These are phyloP conservation scores for Eleutherodactylus coqui DNA, from an alignment of 2,797 vertebrate species.

Conservation along the genomic window DNA sequence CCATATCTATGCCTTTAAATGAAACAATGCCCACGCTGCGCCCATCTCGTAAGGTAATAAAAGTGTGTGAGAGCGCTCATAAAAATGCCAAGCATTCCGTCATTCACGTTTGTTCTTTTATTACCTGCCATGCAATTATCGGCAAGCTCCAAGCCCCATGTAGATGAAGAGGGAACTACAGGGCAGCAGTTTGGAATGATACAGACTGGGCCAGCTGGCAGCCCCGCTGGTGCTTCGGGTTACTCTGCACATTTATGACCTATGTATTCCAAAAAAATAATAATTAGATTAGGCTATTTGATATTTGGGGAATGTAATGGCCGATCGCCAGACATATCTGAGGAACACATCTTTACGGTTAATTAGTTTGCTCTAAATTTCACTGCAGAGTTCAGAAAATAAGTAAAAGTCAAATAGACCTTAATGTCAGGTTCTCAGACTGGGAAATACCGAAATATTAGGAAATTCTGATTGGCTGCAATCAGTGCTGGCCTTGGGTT, in stretches of 20 bases:
- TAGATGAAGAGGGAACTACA: conserved; percentile 69
- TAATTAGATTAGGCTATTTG: conserved; percentile 81
- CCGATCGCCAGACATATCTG: conserved; percentile 74
- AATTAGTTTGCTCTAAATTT: conserved; percentile 79
- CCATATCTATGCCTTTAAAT: background rate
- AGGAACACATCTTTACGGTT: conserved; percentile 74
- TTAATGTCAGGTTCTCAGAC: background rate
- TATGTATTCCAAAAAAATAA: conserved; percentile 77
- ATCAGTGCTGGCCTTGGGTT: too few relatives aligned
- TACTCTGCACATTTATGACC: conserved; percentile 77
- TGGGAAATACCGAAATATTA: background rate
- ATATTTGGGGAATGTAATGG: conserved; percentile 76
- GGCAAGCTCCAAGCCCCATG: conserved; percentile 69
- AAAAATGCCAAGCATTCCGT: conserved; percentile 49
- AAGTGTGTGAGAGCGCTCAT: conserved; percentile 29
- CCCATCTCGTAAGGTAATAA: conserved; percentile 2
- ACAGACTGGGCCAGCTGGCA: conserved; percentile 76
- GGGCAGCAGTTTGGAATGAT: conserved; percentile 70
- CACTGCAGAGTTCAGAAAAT: conserved; percentile 54
- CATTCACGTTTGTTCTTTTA: conserved; percentile 72
- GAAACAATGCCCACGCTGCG: background rate
- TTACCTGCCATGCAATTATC: conserved; percentile 81
- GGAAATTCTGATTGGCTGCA: too few relatives aligned
- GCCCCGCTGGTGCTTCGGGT: conserved; percentile 74
- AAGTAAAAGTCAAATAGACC: background rate